phyloP scores from a whole-genome alignment of 2,888 invertebrate genomes.

The Tetragnatha montana region DNA sequence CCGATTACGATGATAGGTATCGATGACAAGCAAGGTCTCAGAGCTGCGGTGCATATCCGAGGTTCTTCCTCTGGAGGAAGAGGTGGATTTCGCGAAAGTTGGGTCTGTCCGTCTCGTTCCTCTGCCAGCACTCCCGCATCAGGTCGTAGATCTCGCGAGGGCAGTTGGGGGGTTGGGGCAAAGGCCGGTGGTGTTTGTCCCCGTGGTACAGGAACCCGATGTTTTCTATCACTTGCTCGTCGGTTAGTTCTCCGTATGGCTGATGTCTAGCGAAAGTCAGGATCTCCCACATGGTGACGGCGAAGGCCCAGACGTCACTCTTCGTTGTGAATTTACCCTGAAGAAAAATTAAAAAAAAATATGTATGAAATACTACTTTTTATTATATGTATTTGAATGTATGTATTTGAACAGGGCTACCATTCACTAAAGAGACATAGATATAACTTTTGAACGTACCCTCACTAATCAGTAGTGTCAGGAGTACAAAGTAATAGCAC shows the following conservation, averaged over 20 bases:
- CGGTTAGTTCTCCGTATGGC: slow-evolving; percentile 86
- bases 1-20: neutral
- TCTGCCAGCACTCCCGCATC: slow-evolving; percentile 94
- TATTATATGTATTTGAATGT: too few relatives aligned
- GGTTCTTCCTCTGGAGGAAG: slow-evolving; percentile 86
- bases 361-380: too few relatives aligned
- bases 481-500: too few relatives aligned
- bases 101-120: slow-evolving; percentile 86
- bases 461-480: too few relatives aligned
- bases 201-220: slow-evolving; percentile 75
- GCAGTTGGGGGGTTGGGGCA: slow-evolving; percentile 85
- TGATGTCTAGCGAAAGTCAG: slow-evolving; percentile 85
- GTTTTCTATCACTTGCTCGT: slow-evolving; percentile 88
- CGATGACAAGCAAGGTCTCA: slow-evolving; percentile 27
- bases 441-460: too few relatives aligned
- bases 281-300: slow-evolving; percentile 91
- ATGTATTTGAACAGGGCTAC: too few relatives aligned
- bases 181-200: slow-evolving; percentile 80
- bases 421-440: too few relatives aligned
- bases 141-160: slow-evolving; percentile 92
- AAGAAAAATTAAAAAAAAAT: slow-evolving; percentile 69
- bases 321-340: slow-evolving; percentile 90
- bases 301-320: slow-evolving; percentile 94
- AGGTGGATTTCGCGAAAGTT: slow-evolving; percentile 91
- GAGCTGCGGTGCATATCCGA: slow-evolving; percentile 78